Base-by-base conservation (phyloP, 35 echinoderm and acorn worm genomes). In the Stichopus chloronotus region DNA sequence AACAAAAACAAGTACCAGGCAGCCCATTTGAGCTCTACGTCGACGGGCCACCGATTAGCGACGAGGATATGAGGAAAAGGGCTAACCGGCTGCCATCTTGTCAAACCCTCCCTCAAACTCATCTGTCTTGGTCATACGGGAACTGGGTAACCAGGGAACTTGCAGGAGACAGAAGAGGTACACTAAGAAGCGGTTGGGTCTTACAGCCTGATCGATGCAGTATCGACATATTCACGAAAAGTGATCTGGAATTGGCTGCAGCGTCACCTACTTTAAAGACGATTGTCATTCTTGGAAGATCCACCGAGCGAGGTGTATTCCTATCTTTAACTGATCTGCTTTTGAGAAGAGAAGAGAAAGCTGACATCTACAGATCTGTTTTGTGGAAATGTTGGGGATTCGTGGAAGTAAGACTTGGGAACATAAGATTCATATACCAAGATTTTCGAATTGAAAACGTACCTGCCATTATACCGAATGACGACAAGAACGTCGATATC, bases 181-280 rank as follows among this genome's bases (percentile, higher is more conserved):
- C 53, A 9, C n/a, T 55, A 56, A 10, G 82, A 85, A 85, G 82
- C 53, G 82, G 82, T 56, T 85, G 82, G 82, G 82, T 85, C 9
- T 58, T 52, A 17, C 87, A 88, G 56, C 87, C 87, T 52, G 30
- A 88, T 53, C 59, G 87, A 30, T 88, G 87, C 59, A 88, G 87
- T 88, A 24, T 88, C 60, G 59, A 88, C 52, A 88, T 72, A 71
- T 88, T 88, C 69, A 71, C 87, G 6, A 88, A 19, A 3, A 25
- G 52, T 16, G 87, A 88, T 21, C 24, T 88, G 60, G 21, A 68
- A 88, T 17, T 88, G 5, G 87, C 87, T 6, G 60, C 87, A 23
- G 60, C 60, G 16, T 88, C 87, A 14, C 14, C 14, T 53, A 24
- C 52, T 5, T 52, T 60, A 52, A 88, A 88, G 20, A 88, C 87